Evolutionary conservation across 2,113 vertebrate species (phyloP), one percentile per base, ranked within the genome.

Genomic region (Corvus cornix): DNA sequence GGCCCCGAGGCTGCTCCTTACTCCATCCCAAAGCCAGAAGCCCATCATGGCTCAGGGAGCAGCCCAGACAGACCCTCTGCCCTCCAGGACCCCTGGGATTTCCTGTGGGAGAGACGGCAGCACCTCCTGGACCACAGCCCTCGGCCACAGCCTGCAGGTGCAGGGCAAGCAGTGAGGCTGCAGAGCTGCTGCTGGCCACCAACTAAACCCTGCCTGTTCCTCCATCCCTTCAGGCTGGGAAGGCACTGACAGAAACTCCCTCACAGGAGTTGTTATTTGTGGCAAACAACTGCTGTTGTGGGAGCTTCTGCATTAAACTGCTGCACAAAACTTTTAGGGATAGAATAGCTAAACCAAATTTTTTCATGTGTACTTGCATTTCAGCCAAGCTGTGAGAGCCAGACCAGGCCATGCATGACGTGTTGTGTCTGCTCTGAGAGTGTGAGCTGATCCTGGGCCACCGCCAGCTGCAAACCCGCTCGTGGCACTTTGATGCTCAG

Each of bases 391-490:
- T 37, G 35, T 33, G 75, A 56, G 59, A 79, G 30, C 41, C 58
- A 13, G 22, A 1, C 11, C 17, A 6, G 18, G 4, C 19, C 23
- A 5, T 26, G 73, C 16, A 6, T 8, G 75, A 49, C 19, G 2
- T 1, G 51, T 5, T 37, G 55, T 7, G 17, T 26, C 67, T 78
- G 53, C 66, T 14, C 67, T 5, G 30, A 37, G 55, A 23, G 33
- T 1, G 0, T 1, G 51, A 14, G 62, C 79, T 52, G 56, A 7
- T n/a, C 60, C 43, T 15, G 68, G 60, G 64, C 52, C 59, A 6
- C 22, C 0, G 0, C 58, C 84, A 19, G 9, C 7, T 12, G 73
- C 69, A 62, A 30, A 48, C 7, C 46, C 7, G 0, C 14, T 1
- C 0, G 13, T 15, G 83, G 60, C 75, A 44, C n/a, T 11, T 2